Conservation (phyloP, 2,888 invertebrate genomes). For the Psylliodes chrysocephalus region DNA sequence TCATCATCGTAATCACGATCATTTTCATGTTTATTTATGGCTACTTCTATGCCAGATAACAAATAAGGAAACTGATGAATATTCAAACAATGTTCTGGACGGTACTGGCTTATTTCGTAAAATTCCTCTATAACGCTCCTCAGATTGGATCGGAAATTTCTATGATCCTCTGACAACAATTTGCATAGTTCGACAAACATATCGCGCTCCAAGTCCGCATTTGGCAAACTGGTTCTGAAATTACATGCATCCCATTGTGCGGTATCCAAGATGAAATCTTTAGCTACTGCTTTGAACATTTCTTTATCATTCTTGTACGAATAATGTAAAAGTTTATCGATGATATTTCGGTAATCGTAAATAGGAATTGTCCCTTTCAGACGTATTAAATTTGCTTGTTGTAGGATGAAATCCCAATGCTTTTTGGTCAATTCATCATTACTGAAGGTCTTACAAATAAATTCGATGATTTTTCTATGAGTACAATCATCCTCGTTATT, state of each 20-base stretch:
- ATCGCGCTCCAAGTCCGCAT: slow-evolving; percentile 1
- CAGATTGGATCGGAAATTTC: not conserved
- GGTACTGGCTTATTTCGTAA: too few species aligned
- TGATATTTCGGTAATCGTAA: not conserved
- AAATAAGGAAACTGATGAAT: too few species aligned
- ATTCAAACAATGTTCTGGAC: too few species aligned
- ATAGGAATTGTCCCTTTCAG: slow-evolving; percentile 12
- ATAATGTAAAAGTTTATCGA: slow-evolving; percentile 5
- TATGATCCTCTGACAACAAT: not conserved
- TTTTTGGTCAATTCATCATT: slow-evolving; percentile 20
- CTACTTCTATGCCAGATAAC: too few species aligned
- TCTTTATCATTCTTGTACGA: slow-evolving; percentile 4
- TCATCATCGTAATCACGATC: too few species aligned
- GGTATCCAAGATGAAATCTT: too few species aligned
- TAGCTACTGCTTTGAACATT: slow-evolving; percentile 1
- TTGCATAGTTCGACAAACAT: slow-evolving; percentile 12
- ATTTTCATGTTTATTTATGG: too few species aligned
- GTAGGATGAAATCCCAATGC: slow-evolving; percentile 37
- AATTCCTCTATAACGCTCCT: too few species aligned
- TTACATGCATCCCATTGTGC: too few species aligned
- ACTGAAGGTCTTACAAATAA: slow-evolving; percentile 16
- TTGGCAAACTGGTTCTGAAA: too few species aligned
- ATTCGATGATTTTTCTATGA: slow-evolving; percentile 7
- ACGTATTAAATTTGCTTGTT: slow-evolving; percentile 32
- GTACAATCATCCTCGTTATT: slow-evolving; percentile 38